These are phyloP conservation scores for Falco rusticolus DNA, from an alignment of 2,797 vertebrate genomes.

Conservation along the genomic window DNA sequence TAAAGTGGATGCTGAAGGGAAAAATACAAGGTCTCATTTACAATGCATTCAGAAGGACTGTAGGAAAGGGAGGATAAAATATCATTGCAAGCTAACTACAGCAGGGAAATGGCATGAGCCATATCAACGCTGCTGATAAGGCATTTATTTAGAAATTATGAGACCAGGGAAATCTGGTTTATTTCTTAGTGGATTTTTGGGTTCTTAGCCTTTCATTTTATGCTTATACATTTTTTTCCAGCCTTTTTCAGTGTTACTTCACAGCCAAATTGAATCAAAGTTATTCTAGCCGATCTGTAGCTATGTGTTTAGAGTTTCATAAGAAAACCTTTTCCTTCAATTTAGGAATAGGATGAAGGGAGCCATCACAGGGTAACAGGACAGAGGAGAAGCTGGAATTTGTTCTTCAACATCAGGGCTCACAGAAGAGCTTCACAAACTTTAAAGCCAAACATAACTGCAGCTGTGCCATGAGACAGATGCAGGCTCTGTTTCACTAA, in stretches of 20 bases:
- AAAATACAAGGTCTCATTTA: conserved; percentile 33
- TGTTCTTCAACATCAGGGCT: not conserved
- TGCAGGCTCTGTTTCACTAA: not conserved
- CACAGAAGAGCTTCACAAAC: not conserved
- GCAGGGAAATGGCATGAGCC: not conserved
- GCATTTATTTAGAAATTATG: not conserved
- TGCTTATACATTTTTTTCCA: not conserved
- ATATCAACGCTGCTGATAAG: not conserved
- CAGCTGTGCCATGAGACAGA: not conserved
- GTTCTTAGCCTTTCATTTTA: not conserved
- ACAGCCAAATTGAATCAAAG: not conserved
- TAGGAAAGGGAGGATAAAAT: not conserved
- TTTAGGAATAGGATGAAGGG: not conserved
- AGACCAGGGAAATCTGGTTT: not conserved
- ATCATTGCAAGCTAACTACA: not conserved
- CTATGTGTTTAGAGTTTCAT: not conserved
- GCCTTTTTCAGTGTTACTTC: not conserved
- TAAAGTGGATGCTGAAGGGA: not conserved
- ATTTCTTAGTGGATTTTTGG: not conserved
- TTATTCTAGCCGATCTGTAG: not conserved
- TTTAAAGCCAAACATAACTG: not conserved
- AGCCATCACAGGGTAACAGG: not conserved
- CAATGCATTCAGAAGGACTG: not conserved
- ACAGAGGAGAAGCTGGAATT: not conserved
- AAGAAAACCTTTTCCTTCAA: not conserved